These are phyloP conservation scores for Orius insidiosus DNA, from an alignment of 1,140 invertebrate species.

Conservation along the genomic window DNA sequence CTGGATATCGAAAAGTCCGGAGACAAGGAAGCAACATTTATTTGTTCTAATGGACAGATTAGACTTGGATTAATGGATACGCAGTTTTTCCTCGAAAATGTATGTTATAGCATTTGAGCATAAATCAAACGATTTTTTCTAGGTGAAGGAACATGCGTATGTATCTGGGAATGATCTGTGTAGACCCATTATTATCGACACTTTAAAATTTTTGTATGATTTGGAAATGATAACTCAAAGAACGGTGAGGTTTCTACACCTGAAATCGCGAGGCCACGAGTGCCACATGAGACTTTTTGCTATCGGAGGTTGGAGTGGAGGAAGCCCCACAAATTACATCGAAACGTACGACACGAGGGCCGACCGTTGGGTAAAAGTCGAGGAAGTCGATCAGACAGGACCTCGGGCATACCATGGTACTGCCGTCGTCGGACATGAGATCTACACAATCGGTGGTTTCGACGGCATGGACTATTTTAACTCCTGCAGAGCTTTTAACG, in stretches of 20 bases:
- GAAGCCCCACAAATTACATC: constrained; percentile 48
- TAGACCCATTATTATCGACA: constrained; percentile 53
- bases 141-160: constrained; percentile 41
- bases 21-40: constrained; percentile 42
- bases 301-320: constrained; percentile 58
- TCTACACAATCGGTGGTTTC: constrained; percentile 52
- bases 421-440: constrained; percentile 39
- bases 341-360: constrained; percentile 63
- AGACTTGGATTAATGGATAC: constrained; percentile 71
- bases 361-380: constrained; percentile 50
- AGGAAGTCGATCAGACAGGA: constrained; percentile 38
- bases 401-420: constrained; percentile 54
- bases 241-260: constrained; percentile 40
- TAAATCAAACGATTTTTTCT: neutral
- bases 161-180: constrained; percentile 43
- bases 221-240: constrained; percentile 46
- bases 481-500: constrained; percentile 43
- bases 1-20: constrained; percentile 45
- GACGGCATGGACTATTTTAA: constrained; percentile 46
- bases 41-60: constrained; percentile 58
- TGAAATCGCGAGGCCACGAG: constrained; percentile 40
- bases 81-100: constrained; percentile 52
- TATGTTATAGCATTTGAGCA: constrained; percentile 20
- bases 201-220: constrained; percentile 53
- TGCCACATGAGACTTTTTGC: constrained; percentile 51